Percentiles rank a stretch among this genome's conserved stretches.
Conservation (phyloP, 2,888 invertebrate genomes). For the Pemphredon lugubris region DNA sequence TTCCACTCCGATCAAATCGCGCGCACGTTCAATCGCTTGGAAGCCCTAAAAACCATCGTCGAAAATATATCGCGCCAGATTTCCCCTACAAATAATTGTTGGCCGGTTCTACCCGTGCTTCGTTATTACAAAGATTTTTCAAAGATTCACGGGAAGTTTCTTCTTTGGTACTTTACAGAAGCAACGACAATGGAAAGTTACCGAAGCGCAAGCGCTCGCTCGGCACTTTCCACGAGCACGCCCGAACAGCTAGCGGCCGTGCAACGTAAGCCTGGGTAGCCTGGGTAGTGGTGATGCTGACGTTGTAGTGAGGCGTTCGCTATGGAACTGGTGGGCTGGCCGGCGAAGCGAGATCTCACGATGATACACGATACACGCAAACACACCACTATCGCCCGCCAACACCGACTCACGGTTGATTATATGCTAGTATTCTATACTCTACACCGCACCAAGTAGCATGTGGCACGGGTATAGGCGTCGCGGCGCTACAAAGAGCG, state of each 20-base stretch:
- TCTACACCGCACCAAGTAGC: constrained; percentile 20
- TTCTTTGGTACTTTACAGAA: constrained; percentile 37
- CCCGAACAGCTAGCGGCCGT: constrained; percentile 57
- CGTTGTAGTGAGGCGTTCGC: constrained; percentile 49
- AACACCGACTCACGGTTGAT: constrained; percentile 32
- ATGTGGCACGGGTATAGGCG: constrained; percentile 24
- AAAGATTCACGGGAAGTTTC: constrained; percentile 41
- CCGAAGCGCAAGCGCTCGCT: constrained; percentile 65
- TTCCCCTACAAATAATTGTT: not conserved
- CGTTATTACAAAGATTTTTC: constrained; percentile 35
- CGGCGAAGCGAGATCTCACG: constrained; percentile 55
- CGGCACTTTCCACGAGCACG: constrained; percentile 72
- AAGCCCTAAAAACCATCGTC: not conserved
- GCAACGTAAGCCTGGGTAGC: constrained; percentile 35
- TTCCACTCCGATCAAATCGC: not conserved
- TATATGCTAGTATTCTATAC: constrained; percentile 41
- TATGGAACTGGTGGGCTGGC: constrained; percentile 37
- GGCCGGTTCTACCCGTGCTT: not conserved
- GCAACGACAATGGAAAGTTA: constrained; percentile 68
- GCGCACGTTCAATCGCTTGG: not conserved
- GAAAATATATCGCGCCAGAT: not conserved
- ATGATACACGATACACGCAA: constrained; percentile 38
- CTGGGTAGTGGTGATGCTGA: constrained; percentile 49
- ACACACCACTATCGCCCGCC: constrained; percentile 23
- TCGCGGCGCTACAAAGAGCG: constrained; percentile 24